These are phyloP conservation scores for Calliphora vomitoria DNA, from an alignment of 2,888 invertebrate genomes.

Conservation along the genomic window DNA sequence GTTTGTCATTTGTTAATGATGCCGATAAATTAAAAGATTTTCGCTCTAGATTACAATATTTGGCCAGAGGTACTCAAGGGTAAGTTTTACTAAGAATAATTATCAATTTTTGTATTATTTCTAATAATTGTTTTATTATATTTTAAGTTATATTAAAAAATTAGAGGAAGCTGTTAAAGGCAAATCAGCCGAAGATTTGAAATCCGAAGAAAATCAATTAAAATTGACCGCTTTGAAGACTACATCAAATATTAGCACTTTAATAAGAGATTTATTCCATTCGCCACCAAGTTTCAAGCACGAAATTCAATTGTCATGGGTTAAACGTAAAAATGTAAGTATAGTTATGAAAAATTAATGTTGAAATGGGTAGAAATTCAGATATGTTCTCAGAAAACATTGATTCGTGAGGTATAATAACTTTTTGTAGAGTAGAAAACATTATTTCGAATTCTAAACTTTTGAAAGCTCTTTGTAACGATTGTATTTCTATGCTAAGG, in stretches of 20 bases:
- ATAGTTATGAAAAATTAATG: neutral
- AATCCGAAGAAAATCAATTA: conserved; percentile 91
- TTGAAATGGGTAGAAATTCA: too few relatives aligned
- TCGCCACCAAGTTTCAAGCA: conserved; percentile 97
- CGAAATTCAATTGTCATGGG: conserved; percentile 91
- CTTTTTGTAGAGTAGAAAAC: too few relatives aligned
- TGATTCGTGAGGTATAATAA: too few relatives aligned
- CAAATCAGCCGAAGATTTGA: conserved; percentile 89
- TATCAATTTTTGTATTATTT: neutral
- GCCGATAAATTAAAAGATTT: conserved; percentile 92
- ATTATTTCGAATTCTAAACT: too few relatives aligned
- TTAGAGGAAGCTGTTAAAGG: conserved; percentile 86
- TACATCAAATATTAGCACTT: conserved; percentile 95
- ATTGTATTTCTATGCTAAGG: too few relatives aligned
- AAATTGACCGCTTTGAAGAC: conserved; percentile 93
- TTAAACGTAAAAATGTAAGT: conserved; percentile 86
- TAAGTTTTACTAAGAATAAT: conserved; percentile 84
- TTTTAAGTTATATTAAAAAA: conserved; percentile 83
- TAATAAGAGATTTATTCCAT: conserved; percentile 97
- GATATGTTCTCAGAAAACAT: too few relatives aligned
- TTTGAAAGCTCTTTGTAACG: too few relatives aligned
- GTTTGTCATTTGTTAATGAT: conserved; percentile 89
- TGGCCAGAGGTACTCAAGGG: conserved; percentile 95
- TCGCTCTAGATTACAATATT: conserved; percentile 93
- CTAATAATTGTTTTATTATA: conserved; percentile 13